These are phyloP conservation scores for Tipula helvola DNA, from an alignment of 2,888 invertebrate species.

Conservation along the genomic window DNA sequence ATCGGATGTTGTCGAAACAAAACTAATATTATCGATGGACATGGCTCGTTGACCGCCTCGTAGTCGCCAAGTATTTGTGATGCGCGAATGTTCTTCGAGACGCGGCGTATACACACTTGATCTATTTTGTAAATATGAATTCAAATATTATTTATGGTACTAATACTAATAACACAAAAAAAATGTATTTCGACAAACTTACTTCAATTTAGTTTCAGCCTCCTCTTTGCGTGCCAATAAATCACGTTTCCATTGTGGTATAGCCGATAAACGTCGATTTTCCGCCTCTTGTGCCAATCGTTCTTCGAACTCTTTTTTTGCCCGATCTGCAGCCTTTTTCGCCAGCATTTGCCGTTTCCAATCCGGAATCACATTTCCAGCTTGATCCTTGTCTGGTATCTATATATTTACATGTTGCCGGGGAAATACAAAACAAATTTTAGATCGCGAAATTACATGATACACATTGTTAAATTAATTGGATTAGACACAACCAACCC, in stretches of 20 bases:
- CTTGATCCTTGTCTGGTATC: slow-evolving; percentile 80
- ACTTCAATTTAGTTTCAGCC: slow-evolving; percentile 65
- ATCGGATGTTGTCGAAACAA: slow-evolving; percentile 21
- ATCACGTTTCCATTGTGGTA: slow-evolving; percentile 92
- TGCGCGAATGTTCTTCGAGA: slow-evolving; percentile 44
- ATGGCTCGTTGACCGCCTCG: slow-evolving; percentile 40
- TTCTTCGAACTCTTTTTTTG: slow-evolving; percentile 80
- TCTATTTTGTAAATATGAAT: slow-evolving; percentile 30
- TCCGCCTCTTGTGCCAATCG: slow-evolving; percentile 73
- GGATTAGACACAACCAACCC: neutral
- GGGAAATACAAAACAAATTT: neutral
- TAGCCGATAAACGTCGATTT: slow-evolving; percentile 68
- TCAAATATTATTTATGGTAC: neutral
- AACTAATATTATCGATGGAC: slow-evolving; percentile 50
- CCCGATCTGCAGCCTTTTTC: slow-evolving; percentile 85
- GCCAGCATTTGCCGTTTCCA: slow-evolving; percentile 96
- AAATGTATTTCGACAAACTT: slow-evolving; percentile 22
- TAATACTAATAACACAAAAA: neutral
- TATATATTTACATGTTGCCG: slow-evolving; percentile 29
- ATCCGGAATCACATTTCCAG: slow-evolving; percentile 79
- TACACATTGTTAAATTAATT: neutral
- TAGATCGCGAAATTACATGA: neutral
- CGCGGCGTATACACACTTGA: slow-evolving; percentile 59
- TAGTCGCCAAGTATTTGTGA: slow-evolving; percentile 36
- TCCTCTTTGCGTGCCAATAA: slow-evolving; percentile 70